A percentile compares a stretch with the other conserved stretches of the same genome.
Evolutionary conservation across 2,113 vertebrate species (phyloP).

Genomic region (Cinclus cinclus): DNA sequence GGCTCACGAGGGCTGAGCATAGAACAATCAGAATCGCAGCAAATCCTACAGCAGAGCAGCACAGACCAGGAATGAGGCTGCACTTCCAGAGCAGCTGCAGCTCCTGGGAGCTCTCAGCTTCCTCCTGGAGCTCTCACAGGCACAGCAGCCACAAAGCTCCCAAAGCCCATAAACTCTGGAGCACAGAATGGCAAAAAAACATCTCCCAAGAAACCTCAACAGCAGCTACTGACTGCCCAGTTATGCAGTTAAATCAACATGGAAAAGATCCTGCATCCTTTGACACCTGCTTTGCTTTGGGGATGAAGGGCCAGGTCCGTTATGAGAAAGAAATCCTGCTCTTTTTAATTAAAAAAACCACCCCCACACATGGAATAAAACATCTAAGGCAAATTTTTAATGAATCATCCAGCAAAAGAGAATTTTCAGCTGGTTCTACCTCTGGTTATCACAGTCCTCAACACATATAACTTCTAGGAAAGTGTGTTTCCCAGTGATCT

Average conservation of each 20-base stretch:
- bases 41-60: not conserved
- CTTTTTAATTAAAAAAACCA: not conserved
- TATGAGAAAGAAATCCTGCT: not conserved
- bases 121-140: not conserved
- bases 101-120: not conserved
- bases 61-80: rapidly evolving
- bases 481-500: not conserved
- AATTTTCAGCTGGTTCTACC: not conserved
- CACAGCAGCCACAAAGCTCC: rapidly evolving
- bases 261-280: not conserved
- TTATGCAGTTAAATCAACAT: not conserved
- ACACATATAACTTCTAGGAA: rapidly evolving
- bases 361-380: rapidly evolving
- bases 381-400: not conserved
- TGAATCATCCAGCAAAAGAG: not conserved
- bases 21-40: rapidly evolving
- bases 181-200: not conserved
- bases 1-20: rapidly evolving
- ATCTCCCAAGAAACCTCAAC: not conserved
- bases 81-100: not conserved
- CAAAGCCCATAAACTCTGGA: not conserved
- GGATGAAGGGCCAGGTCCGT: not conserved
- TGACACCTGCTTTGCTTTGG: not conserved
- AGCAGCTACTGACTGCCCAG: not conserved
- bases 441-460: not conserved